Percentiles rank a stretch among this genome's conserved stretches.
Conservation (phyloP, 2,797 vertebrate genomes). For the Darevskia nairensis region DNA sequence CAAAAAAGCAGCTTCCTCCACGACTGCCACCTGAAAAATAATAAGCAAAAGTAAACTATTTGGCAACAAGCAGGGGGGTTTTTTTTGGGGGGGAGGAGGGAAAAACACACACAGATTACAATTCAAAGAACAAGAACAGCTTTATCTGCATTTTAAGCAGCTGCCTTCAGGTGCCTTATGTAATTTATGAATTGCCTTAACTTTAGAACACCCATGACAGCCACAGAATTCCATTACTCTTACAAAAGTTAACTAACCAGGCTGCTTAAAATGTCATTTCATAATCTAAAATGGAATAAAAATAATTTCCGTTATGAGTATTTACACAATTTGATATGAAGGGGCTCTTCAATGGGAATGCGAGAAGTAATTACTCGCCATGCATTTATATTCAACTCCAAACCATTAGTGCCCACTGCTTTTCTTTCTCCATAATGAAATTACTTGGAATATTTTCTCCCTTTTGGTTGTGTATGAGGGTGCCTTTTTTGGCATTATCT, state of each 20-base stretch:
- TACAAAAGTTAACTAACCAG: slow-evolving; percentile 43
- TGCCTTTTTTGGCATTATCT: slow-evolving; percentile 17
- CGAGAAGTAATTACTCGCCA: slow-evolving; percentile 55
- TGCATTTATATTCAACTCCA: slow-evolving; percentile 50
- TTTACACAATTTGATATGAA: slow-evolving; percentile 58
- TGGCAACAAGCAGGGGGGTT: background rate
- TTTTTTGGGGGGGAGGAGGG: background rate
- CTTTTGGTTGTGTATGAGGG: background rate
- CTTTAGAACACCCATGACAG: slow-evolving; percentile 30
- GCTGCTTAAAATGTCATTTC: slow-evolving; percentile 54
- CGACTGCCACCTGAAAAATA: background rate
- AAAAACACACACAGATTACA: slow-evolving; percentile 30
- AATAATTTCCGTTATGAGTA: slow-evolving; percentile 53
- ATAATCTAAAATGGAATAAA: slow-evolving; percentile 60
- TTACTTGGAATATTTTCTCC: slow-evolving; percentile 46
- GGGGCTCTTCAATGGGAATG: slow-evolving; percentile 47
- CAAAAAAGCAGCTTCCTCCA: background rate
- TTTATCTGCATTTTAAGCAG: slow-evolving; percentile 53
- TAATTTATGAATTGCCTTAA: slow-evolving; percentile 52
- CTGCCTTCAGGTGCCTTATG: slow-evolving; percentile 25
- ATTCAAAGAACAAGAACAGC: slow-evolving; percentile 50
- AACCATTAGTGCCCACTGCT: slow-evolving; percentile 38
- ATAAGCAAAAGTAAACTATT: slow-evolving; percentile 38
- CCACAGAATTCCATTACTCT: slow-evolving; percentile 42
- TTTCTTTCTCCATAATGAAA: slow-evolving; percentile 55